phyloP scores from a whole-genome alignment of 2,888 invertebrate genomes.

The Cerceris ruficornis region DNA sequence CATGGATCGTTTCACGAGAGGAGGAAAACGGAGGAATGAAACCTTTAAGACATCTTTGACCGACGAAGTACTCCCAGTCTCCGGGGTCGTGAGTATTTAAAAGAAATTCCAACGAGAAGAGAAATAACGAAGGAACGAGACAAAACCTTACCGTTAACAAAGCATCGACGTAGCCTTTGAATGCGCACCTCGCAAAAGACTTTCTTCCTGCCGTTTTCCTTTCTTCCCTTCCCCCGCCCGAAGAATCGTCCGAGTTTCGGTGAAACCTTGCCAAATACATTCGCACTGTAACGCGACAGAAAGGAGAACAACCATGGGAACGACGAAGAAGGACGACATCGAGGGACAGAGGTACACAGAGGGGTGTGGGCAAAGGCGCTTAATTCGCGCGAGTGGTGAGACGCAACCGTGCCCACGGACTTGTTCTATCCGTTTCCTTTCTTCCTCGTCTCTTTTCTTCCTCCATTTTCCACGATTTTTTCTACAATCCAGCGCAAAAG shows the following conservation, averaged over 20 bases:
- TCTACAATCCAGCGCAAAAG: conserved; percentile 24
- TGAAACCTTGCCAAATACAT: conserved; percentile 7
- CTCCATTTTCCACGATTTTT: conserved; percentile 8
- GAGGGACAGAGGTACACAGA: conserved; percentile 42
- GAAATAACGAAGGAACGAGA: conserved; percentile 35
- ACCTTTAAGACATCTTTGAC: too few species aligned
- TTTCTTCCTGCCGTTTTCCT: conserved; percentile 1
- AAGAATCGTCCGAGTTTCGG: conserved; percentile 22
- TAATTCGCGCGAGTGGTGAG: conserved; percentile 58
- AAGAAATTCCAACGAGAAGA: background rate
- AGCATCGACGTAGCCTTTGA: conserved; percentile 32
- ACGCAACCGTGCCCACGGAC: conserved; percentile 32
- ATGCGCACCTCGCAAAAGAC: conserved; percentile 9
- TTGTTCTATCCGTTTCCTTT: conserved; percentile 26
- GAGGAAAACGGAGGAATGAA: too few species aligned
- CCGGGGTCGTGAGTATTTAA: background rate
- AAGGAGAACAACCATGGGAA: background rate
- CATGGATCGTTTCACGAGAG: too few species aligned
- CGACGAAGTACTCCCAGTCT: background rate
- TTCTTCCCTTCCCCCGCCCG: conserved; percentile 7
- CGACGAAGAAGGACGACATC: conserved; percentile 7
- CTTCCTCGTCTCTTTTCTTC: background rate
- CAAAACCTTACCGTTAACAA: conserved; percentile 21
- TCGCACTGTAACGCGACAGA: background rate
- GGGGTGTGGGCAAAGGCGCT: conserved; percentile 49